Conservation (phyloP, 2,113 vertebrate genomes). For the Daboia siamensis region DNA sequence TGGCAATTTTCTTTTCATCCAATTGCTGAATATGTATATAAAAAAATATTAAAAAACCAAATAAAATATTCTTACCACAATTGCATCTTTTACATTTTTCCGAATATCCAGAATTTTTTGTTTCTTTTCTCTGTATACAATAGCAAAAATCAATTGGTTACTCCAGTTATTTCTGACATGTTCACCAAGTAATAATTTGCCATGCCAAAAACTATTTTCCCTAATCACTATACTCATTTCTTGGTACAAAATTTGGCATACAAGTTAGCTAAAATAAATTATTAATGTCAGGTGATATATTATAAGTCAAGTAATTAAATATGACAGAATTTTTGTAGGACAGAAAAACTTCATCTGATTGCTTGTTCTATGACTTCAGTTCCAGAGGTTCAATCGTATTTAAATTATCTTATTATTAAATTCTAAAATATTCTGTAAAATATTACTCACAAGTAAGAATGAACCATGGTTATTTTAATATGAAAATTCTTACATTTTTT, state of each 20-base stretch:
- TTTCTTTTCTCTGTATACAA: conserved; percentile 90
- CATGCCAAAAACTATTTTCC: conserved; percentile 8
- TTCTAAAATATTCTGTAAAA: conserved; percentile 37
- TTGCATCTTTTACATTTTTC: conserved; percentile 99
- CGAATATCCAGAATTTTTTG: conserved; percentile 99
- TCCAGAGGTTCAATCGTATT: conserved; percentile 11
- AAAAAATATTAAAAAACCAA: conserved; percentile 43
- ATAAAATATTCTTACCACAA: conserved; percentile 86
- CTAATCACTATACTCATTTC: neutral
- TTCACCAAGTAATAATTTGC: conserved; percentile 26
- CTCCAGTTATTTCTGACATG: conserved; percentile 35
- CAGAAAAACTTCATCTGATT: conserved; percentile 34
- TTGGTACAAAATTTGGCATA: neutral
- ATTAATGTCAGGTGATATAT: neutral
- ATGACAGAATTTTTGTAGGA: conserved; percentile 39
- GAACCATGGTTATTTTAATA: conserved; percentile 41
- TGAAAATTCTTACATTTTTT: conserved; percentile 50
- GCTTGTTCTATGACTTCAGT: conserved; percentile 36
- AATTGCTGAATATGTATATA: neutral
- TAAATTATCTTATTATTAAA: conserved; percentile 24
- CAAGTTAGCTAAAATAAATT: neutral
- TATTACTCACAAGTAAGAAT: conserved; percentile 33
- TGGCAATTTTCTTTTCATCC: conserved; percentile 57
- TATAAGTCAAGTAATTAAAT: conserved; percentile 29
- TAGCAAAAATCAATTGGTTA: neutral